phyloP scores from a whole-genome alignment of 64 coral and sea anemone species.

The Montipora sp. region DNA sequence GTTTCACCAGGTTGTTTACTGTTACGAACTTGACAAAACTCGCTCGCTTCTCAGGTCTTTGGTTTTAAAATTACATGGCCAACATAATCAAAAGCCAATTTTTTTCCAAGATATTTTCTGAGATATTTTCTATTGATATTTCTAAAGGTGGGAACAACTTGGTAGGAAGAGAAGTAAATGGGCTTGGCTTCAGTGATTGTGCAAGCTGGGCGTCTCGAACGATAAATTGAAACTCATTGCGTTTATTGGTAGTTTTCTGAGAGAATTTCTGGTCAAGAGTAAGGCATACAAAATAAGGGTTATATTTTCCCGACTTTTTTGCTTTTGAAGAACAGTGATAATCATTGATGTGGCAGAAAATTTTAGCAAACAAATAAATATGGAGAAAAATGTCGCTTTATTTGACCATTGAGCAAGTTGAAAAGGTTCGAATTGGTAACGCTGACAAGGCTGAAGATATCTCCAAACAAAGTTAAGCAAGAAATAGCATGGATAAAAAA shows the following conservation, averaged over 20 bases:
- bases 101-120: background rate
- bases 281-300: background rate
- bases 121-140: background rate
- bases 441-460: slow-evolving; percentile 11
- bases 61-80: background rate
- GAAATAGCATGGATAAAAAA: background rate
- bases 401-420: slow-evolving; percentile 7
- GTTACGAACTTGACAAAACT: background rate
- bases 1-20: background rate
- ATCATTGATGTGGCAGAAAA: slow-evolving; percentile 37
- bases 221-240: background rate
- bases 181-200: background rate
- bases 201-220: background rate
- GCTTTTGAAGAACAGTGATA: slow-evolving; percentile 9
- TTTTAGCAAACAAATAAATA: slow-evolving; percentile 38
- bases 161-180: background rate
- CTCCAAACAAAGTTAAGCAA: slow-evolving; percentile 13
- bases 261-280: background rate
- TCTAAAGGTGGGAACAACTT: background rate
- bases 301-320: background rate
- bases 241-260: background rate
- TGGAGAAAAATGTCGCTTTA: background rate
- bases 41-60: background rate
- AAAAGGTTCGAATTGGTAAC: slow-evolving; percentile 17
- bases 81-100: background rate